phyloP scores from a whole-genome alignment of 2,888 invertebrate species.

The Drosophila stalkeri region DNA sequence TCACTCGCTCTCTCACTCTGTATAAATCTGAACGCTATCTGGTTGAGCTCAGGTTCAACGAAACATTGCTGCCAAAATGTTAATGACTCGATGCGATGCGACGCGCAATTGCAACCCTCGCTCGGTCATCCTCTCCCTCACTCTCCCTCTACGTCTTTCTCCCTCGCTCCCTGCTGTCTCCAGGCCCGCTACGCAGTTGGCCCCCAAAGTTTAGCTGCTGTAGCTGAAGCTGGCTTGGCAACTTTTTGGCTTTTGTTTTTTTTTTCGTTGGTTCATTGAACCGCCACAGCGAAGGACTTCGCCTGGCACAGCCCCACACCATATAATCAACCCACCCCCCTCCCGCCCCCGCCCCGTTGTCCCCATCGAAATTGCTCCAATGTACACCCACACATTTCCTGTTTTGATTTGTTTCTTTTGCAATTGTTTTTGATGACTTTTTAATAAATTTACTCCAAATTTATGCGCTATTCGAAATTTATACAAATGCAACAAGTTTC shows the following conservation, averaged over 20 bases:
- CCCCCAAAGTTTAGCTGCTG: conserved; percentile 41
- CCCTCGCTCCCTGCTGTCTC: not conserved
- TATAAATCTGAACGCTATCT: conserved; percentile 33
- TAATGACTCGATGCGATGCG: conserved; percentile 48
- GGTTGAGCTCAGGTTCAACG: conserved; percentile 49
- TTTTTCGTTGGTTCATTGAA: conserved; percentile 54
- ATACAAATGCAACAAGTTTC: conserved; percentile 64
- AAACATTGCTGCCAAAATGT: conserved; percentile 58
- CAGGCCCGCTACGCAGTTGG: conserved; percentile 42
- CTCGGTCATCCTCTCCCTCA: conserved; percentile 17
- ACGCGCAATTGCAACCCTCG: conserved; percentile 53
- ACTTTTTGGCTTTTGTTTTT: conserved; percentile 5
- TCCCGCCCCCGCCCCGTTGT: not conserved
- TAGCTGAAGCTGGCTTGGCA: conserved; percentile 46
- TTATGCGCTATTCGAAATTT: conserved; percentile 52
- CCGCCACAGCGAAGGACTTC: conserved; percentile 47
- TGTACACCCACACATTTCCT: conserved; percentile 56
- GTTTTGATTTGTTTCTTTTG: conserved; percentile 36
- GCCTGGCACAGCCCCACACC: conserved; percentile 28
- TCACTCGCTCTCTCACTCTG: not conserved
- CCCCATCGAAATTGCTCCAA: not conserved
- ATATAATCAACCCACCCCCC: not conserved
- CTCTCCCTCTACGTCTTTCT: conserved; percentile 1
- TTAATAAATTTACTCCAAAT: conserved; percentile 48
- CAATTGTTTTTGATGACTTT: conserved; percentile 6